Evolutionary conservation across 2,888 invertebrate species (phyloP).

Genomic region (Epinotia ramella): DNA sequence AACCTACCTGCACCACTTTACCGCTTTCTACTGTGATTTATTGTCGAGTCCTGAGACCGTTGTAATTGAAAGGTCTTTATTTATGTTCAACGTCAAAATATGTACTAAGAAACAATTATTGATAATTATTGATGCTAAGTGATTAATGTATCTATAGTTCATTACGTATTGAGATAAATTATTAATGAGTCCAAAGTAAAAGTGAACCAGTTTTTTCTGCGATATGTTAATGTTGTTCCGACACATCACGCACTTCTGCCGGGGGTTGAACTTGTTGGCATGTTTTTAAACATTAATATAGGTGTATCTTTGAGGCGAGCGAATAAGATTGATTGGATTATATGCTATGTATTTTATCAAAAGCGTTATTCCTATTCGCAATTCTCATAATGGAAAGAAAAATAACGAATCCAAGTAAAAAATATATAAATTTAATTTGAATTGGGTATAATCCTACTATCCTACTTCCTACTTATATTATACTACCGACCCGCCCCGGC

Average conservation of each 20-base stretch:
- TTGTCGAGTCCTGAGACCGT: conserved; percentile 9
- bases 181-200: conserved; percentile 28
- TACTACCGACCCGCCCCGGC: no score
- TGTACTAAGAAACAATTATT: conserved; percentile 37
- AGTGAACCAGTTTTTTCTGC: conserved; percentile 8
- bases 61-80: conserved; percentile 42
- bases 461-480: no score
- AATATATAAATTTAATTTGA: no score
- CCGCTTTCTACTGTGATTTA: conserved; percentile 45
- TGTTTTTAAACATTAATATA: no score
- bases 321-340: no score
- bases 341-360: no score
- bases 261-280: no score
- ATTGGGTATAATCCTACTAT: no score
- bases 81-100: conserved; percentile 41
- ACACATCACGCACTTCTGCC: background rate
- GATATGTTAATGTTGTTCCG: background rate
- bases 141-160: conserved; percentile 20
- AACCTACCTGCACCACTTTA: conserved; percentile 39
- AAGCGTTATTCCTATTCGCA: no score
- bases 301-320: no score
- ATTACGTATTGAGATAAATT: conserved; percentile 11
- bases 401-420: no score
- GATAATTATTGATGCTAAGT: conserved; percentile 35
- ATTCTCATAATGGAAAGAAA: no score